Evolutionary conservation across 2,888 invertebrate species (phyloP).

Genomic region (Seira ritae): DNA sequence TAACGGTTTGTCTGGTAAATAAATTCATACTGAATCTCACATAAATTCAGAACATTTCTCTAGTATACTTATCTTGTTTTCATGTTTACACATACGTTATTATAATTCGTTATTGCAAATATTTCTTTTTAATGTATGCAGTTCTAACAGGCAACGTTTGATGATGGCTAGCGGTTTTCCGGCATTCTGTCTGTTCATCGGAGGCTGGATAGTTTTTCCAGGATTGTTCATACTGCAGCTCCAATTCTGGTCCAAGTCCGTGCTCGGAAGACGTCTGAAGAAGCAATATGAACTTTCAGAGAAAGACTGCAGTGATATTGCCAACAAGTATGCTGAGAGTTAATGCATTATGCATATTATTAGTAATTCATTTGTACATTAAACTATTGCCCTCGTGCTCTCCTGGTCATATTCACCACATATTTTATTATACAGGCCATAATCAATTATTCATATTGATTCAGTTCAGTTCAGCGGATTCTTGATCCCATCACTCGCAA

Average conservation of each 20-base stretch:
- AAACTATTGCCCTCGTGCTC: too few species aligned
- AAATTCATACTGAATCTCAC: too few species aligned
- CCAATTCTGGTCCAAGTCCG: slow-evolving; percentile 77
- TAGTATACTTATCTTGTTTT: too few species aligned
- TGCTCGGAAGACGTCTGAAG: slow-evolving; percentile 79
- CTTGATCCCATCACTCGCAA: not conserved
- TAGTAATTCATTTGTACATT: not conserved
- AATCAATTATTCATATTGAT: too few species aligned
- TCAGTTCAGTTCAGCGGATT: too few species aligned
- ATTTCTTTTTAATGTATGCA: slow-evolving; percentile 14
- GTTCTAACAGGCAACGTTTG: slow-evolving; percentile 32
- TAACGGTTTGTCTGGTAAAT: slow-evolving; percentile 49
- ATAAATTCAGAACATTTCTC: too few species aligned
- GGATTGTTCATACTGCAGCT: slow-evolving; percentile 68
- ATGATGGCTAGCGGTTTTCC: slow-evolving; percentile 44
- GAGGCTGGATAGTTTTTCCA: slow-evolving; percentile 70
- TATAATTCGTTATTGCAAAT: too few species aligned
- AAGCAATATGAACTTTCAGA: slow-evolving; percentile 82
- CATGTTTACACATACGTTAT: too few species aligned
- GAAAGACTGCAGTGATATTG: slow-evolving; percentile 84
- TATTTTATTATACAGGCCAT: too few species aligned
- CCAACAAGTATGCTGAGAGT: slow-evolving; percentile 81
- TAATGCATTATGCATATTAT: not conserved
- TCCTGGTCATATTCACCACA: too few species aligned
- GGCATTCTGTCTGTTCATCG: slow-evolving; percentile 64